Conservation (phyloP, 2,797 vertebrate species). For the Chrysocyon brachyurus region DNA sequence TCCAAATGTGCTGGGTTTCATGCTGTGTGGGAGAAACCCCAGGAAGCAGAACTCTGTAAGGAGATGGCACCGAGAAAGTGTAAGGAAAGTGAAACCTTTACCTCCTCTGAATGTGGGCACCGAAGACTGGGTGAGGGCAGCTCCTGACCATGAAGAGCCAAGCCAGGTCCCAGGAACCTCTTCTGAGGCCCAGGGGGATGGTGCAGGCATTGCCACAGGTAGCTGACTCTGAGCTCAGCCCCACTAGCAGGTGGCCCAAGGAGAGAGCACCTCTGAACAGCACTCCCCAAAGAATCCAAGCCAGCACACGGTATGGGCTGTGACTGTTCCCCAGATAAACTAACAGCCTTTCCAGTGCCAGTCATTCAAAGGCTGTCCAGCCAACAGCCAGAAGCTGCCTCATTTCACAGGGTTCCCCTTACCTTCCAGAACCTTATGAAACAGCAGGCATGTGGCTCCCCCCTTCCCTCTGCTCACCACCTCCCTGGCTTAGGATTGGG, state of each 20-base stretch:
- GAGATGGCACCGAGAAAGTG: neutral
- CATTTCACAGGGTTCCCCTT: neutral
- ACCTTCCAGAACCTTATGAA: neutral
- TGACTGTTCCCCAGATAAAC: neutral
- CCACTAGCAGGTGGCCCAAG: neutral
- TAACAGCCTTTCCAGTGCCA: neutral
- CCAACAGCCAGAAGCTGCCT: neutral
- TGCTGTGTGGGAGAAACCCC: neutral
- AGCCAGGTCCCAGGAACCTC: neutral
- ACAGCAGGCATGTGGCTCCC: neutral
- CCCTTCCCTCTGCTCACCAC: neutral
- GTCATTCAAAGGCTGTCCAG: neutral
- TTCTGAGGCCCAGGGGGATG: neutral
- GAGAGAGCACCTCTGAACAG: neutral
- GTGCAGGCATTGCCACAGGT: neutral
- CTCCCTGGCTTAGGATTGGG: neutral
- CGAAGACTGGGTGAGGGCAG: neutral
- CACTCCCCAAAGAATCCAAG: neutral
- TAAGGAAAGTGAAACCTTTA: neutral
- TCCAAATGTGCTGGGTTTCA: too few relatives aligned
- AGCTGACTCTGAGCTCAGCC: neutral
- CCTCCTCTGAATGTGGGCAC: neutral
- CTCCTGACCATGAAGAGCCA: neutral
- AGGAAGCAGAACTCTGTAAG: neutral
- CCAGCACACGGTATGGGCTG: fast-evolving